These are phyloP conservation scores for Drosophila aldrichi DNA, from an alignment of 2,888 invertebrate genomes.

Conservation along the genomic window DNA sequence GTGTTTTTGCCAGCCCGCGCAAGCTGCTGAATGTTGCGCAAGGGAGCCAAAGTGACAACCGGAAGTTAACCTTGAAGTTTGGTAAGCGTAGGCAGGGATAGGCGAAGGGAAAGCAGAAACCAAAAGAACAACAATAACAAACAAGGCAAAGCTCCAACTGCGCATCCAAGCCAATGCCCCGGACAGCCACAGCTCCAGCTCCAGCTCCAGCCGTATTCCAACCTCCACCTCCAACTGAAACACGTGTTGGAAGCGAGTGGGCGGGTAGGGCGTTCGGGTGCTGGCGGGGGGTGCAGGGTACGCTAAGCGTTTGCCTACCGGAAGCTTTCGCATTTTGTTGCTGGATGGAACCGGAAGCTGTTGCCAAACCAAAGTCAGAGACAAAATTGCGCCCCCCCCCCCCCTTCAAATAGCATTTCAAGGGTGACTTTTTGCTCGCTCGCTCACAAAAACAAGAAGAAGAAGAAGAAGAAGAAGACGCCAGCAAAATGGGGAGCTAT, in stretches of 20 bases:
- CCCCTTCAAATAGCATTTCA: conserved; percentile 15
- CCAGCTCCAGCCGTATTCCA: conserved; percentile 48
- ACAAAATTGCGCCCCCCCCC: conserved; percentile 25
- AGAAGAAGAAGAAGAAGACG: background rate
- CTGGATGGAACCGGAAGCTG: conserved; percentile 63
- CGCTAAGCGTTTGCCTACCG: conserved; percentile 26
- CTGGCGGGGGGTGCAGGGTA: no score
- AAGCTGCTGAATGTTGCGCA: conserved; percentile 58
- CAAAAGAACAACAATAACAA: conserved; percentile 19
- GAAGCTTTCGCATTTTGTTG: conserved; percentile 54
- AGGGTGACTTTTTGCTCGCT: conserved; percentile 54
- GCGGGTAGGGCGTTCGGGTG: background rate
- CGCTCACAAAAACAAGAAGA: background rate
- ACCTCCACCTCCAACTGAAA: conserved; percentile 16
- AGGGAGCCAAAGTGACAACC: conserved; percentile 45
- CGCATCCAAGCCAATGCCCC: conserved; percentile 48
- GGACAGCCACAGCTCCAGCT: conserved; percentile 42
- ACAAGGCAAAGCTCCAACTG: conserved; percentile 59
- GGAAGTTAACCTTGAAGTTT: conserved; percentile 77
- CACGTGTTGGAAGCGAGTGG: conserved; percentile 69
- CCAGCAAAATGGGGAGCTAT: background rate
- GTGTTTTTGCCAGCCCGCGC: conserved; percentile 44
- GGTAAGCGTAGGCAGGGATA: conserved; percentile 25
- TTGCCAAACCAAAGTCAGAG: conserved; percentile 37
- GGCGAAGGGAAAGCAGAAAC: background rate